Evolutionary conservation across 2,888 invertebrate genomes (phyloP).

Genomic region (Bugulina stolonifera): DNA sequence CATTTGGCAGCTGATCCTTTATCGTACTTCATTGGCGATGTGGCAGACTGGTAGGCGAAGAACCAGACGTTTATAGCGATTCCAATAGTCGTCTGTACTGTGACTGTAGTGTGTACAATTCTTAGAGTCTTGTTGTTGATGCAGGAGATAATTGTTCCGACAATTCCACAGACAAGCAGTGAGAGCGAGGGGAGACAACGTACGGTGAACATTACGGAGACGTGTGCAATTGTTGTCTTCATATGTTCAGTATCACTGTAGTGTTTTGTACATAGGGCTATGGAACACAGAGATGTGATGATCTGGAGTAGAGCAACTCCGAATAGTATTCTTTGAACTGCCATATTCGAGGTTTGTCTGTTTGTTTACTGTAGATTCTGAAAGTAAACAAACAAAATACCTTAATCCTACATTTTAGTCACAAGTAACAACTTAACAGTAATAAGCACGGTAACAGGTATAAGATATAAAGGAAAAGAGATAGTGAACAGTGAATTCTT

Average conservation of each 20-base stretch:
- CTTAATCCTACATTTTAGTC: too few relatives aligned
- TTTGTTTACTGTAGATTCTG: neutral
- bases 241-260: constrained; percentile 22
- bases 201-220: neutral
- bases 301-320: neutral
- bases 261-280: constrained; percentile 20
- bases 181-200: constrained; percentile 4
- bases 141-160: constrained; percentile 9
- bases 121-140: neutral
- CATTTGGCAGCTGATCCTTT: neutral
- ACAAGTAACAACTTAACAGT: too few relatives aligned
- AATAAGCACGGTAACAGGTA: too few relatives aligned
- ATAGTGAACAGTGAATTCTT: too few relatives aligned
- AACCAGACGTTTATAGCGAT: constrained; percentile 18
- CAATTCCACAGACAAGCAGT: constrained; percentile 17
- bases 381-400: too few relatives aligned
- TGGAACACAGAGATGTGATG: constrained; percentile 12
- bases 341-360: constrained; percentile 1
- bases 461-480: neutral
- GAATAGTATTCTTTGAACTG: constrained; percentile 1
- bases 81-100: constrained; percentile 1
- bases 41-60: constrained; percentile 4
- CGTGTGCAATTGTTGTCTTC: constrained; percentile 5
- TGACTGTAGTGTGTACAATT: constrained; percentile 19
- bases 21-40: neutral